Percentiles rank a stretch among this genome's conserved stretches.
phyloP scores from a whole-genome alignment of 2,888 invertebrate genomes.

The Listrodromus nycthemerus region DNA sequence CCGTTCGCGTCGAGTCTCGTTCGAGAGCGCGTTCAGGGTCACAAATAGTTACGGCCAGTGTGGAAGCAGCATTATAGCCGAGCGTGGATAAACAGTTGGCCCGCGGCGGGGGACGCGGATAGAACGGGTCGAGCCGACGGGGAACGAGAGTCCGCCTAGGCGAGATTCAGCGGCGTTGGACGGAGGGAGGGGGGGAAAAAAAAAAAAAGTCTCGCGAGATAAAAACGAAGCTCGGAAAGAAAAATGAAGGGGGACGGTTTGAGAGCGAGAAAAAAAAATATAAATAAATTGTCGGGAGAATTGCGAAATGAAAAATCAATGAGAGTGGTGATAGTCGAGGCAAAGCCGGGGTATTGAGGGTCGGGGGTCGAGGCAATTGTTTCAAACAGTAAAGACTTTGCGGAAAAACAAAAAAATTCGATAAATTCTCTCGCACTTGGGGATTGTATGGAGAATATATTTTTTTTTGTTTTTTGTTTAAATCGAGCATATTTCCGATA shows the following conservation, averaged over 20 bases:
- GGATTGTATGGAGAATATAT: too few relatives aligned
- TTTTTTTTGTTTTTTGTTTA: too few relatives aligned
- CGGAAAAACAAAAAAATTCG: too few relatives aligned
- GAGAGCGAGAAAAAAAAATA: conserved; percentile 65
- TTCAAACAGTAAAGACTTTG: too few relatives aligned
- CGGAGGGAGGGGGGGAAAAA: not conserved
- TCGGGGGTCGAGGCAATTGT: too few relatives aligned
- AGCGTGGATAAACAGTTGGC: conserved; percentile 6
- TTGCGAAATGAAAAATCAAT: too few relatives aligned
- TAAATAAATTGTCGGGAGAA: too few relatives aligned
- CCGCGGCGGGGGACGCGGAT: conserved; percentile 49
- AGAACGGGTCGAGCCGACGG: not conserved
- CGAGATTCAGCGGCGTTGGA: not conserved
- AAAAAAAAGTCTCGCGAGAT: not conserved
- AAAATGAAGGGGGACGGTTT: conserved; percentile 1
- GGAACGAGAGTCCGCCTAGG: not conserved
- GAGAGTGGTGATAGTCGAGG: too few relatives aligned
- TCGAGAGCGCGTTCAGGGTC: conserved; percentile 10
- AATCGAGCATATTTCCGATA: too few relatives aligned
- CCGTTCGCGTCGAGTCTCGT: not conserved
- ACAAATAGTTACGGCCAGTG: not conserved
- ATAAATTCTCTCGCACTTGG: too few relatives aligned
- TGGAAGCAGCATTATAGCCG: conserved; percentile 3
- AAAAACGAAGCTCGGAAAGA: conserved; percentile 8
- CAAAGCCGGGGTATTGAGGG: too few relatives aligned